Evolutionary conservation across 2,888 invertebrate genomes (phyloP), one percentile per base, ranked within the genome.

Genomic region (Chelonus formosanus): DNA sequence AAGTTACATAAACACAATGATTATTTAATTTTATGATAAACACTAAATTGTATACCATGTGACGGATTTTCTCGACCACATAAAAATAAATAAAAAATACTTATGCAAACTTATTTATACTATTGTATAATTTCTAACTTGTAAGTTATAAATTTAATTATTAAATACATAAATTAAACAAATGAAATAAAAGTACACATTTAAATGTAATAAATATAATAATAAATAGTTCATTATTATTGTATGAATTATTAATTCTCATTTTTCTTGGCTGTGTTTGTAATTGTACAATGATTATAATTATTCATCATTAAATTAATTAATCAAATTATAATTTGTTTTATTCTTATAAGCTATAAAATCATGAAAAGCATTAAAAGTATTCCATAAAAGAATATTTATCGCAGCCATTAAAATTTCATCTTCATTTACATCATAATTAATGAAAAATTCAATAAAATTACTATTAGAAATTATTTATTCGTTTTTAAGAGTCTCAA

Each of bases 201-300:
- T 20, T 20, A 20, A 20, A 48, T 48, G 48, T 48, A 20, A 48
- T 48, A 10, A 48, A 20, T 48, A 20, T 10, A 20, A 48, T 20
- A 20, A 20, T 20, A 20, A 20, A 20, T 20, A 48, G 48, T 77
- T 75, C 68, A 78, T 78, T 75, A 76, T 20, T 20, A 20, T 20
- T 20, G 20, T 20, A 20, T 20, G 20, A 20, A 20, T 20, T 20
- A 20, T 20, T 20, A 2, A 20, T 20, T 77, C 75, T 77, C 69
- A 79, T 79, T 72, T 48, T 77, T 74, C 74, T 77, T 74, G 75
- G 76, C 78, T 79, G 77, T 78, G 76, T 78, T 79, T 79, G 78
- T 79, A 79, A 78, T 74, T 48, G 48, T 56, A 44, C 31, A 31
- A 44, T 56, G 20, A 31, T 5, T 7, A 50, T 45, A 59, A 47